Conservation (phyloP, 2,113 vertebrate genomes). For the Ciconia maguari region DNA sequence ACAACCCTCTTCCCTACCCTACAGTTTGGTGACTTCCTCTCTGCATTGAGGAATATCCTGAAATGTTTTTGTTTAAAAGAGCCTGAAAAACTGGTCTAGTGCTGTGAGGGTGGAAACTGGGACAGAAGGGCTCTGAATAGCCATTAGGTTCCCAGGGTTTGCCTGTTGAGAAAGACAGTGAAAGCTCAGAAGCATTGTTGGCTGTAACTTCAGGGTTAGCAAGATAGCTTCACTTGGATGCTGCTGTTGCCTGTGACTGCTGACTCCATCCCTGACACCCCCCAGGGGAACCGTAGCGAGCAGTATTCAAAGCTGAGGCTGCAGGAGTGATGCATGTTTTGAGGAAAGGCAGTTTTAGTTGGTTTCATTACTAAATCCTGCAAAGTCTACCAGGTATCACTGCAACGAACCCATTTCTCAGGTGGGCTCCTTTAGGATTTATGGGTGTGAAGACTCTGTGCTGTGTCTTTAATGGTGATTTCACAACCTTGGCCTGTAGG, state of each 20-base stretch:
- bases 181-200: neutral
- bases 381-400: accelerated
- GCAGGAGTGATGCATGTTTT: neutral
- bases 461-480: neutral
- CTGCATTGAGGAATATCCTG: neutral
- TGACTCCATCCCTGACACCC: neutral
- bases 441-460: no score
- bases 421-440: no score
- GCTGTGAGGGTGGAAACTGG: neutral
- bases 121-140: neutral
- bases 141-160: neutral
- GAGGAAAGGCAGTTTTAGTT: neutral
- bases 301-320: neutral
- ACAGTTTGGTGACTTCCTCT: neutral
- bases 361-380: neutral
- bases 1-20: neutral
- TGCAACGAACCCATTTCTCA: neutral
- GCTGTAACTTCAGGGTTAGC: neutral
- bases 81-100: neutral
- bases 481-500: neutral
- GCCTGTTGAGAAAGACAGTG: accelerated
- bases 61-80: neutral
- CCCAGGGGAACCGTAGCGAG: neutral
- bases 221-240: neutral
- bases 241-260: neutral